Evolutionary conservation across 2,888 invertebrate genomes (phyloP), one percentile per base, ranked within the genome.

Genomic region (Phaedon cochleariae): DNA sequence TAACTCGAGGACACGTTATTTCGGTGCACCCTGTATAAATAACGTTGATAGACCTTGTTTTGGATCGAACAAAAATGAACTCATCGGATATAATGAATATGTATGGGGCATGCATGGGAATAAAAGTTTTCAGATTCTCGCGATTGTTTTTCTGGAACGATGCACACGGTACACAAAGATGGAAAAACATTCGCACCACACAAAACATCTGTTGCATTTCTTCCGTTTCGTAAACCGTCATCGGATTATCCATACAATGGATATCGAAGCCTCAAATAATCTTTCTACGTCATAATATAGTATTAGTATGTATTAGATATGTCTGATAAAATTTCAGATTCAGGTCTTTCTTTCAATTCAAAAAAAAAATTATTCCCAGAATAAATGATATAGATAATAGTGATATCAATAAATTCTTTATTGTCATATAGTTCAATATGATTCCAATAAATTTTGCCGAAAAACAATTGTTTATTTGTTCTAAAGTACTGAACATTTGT

Each of bases 91-190:
- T 45, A 26, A 57, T 57, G 57, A 57, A 57, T 57, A 55, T 15
- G n/a, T 41, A 41, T 41, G 15, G 34, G 2, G 21, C 26, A 26
- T 45, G 26, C 57, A 37, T 57, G 57, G 57, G 57, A 57, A 57
- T 34, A 34, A 41, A 41, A 41, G 41, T 41, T 41, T n/a, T 41
- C 41, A 41, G 17, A 17, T 41, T 41, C 45, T 17, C 15, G 10
- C 45, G 22, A 57, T 57, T 57, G 57, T 52, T 62, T 65, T 65
- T 65, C 57, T 65, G 65, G 61, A 34, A 61, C 61, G 53, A 45
- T 65, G 61, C 51, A 62, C 58, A 65, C 15, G 41, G 41, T 15
- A 41, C 1, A 41, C n/a, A 41, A 41, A 41, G 15, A 29, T 52
- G 21, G 26, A n/a, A 51, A 51, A 51, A 51, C 48, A 21, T 4